Base-by-base conservation (phyloP, 2,797 vertebrate genomes). In the Clarias laeviceps region DNA sequence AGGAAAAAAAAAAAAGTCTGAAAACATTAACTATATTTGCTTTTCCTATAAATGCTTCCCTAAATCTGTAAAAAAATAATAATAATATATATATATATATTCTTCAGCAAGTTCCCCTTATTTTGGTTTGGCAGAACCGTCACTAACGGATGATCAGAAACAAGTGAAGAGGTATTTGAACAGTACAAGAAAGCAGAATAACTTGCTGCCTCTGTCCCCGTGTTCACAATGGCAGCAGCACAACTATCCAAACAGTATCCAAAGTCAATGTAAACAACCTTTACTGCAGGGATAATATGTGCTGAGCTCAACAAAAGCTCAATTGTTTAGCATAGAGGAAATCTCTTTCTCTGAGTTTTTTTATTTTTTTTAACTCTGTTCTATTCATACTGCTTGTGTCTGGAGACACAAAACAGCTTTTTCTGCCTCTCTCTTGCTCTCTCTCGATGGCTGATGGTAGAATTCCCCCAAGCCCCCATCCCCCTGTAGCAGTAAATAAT, bases 401-500 rank as follows among this genome's bases (percentile, higher is more conserved):
- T 80, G 69, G 78, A 84, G 84, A 86, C 87, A 91, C 87, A 88
- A 88, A 89, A 88, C 87, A 79, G 82, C 85, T 89, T 86, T 87
- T 83, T 57, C 64, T 65, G 56, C 62, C 83, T 82, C 64, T 57
- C 82, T 83, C 84, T 84, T 85, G 85, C 88, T 86, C 88, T 88
- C 11, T 12, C 84, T 88, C 85, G 40, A 76, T 59, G 82, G 87
- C 88, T 90, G 90, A 90, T 83, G 90, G 90, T 89, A 85, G 84
- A 89, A 90, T 91, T 89, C 88, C 89, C 89, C 83, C 77, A 32
- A 87, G 90, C 87, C 87, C 85, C 88, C 80, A 61, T 86, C 88
- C 88, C 88, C 90, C 88, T 88, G 85, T 86, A 87, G 89, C 88
- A 91, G 90, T 91, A 91, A 92, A 92, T 92, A 91, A 92, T 91